These are phyloP conservation scores for Rhagologus leucostigma DNA, from an alignment of 2,113 vertebrate genomes.

Conservation along the genomic window DNA sequence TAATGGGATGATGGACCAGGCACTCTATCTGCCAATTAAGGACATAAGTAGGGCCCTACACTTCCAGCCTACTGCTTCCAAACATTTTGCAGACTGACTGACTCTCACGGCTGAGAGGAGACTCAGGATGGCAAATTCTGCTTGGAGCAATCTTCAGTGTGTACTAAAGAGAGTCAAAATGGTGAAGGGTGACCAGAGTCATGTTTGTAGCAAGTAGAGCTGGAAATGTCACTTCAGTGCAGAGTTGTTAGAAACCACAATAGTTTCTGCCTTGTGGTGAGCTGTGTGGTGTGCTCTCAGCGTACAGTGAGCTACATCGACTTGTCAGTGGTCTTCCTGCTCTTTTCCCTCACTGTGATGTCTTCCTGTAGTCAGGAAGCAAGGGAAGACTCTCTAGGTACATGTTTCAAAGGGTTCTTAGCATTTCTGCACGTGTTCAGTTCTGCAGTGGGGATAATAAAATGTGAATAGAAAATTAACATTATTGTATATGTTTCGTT, in stretches of 20 bases:
- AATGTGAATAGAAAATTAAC: not conserved
- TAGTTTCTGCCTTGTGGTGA: not conserved
- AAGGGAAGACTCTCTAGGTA: not conserved
- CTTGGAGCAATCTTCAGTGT: not conserved
- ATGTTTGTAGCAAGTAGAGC: not conserved
- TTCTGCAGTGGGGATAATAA: not conserved
- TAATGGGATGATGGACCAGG: not conserved
- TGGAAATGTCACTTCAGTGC: not conserved
- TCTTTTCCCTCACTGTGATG: not conserved
- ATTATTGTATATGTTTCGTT: not conserved
- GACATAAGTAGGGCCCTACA: not conserved
- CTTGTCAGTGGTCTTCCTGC: not conserved
- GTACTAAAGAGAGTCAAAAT: not conserved
- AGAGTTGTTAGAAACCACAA: not conserved
- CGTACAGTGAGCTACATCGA: not conserved
- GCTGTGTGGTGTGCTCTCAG: not conserved
- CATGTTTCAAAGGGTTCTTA: not conserved
- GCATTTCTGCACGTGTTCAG: not conserved
- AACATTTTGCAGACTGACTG: not conserved
- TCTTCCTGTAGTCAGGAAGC: not conserved
- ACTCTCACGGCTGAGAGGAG: accelerated
- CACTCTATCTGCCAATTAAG: not conserved
- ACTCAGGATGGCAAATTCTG: not conserved
- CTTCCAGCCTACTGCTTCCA: not conserved
- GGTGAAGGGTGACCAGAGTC: not conserved